phyloP scores from a whole-genome alignment of 1,140 invertebrate genomes.

The Anastrepha ludens region DNA sequence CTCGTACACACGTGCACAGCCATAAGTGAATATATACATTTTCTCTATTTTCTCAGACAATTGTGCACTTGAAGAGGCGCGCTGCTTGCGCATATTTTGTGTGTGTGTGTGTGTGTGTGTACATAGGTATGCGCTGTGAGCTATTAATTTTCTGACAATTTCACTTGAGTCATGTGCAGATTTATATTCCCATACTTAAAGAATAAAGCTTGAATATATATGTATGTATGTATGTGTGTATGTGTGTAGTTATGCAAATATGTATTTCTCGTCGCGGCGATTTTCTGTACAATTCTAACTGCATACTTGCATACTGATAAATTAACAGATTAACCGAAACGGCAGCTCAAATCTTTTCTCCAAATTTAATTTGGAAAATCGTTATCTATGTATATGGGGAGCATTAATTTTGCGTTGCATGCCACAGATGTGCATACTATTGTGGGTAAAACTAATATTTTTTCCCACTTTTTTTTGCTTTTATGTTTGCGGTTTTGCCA shows the following conservation, averaged over 20 bases:
- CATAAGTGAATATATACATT: background rate
- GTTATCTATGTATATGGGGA: background rate
- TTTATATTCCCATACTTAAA: background rate
- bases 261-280: too few relatives aligned
- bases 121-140: background rate
- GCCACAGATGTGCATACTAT: background rate
- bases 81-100: background rate
- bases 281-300: background rate
- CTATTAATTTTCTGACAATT: slow-evolving; percentile 39
- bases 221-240: background rate
- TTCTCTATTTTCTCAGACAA: background rate
- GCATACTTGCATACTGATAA: background rate
- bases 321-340: slow-evolving; percentile 40
- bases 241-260: background rate
- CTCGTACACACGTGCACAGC: background rate
- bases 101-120: background rate
- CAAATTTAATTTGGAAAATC: slow-evolving; percentile 42
- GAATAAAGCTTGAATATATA: slow-evolving; percentile 5
- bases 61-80: too few relatives aligned
- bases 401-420: background rate
- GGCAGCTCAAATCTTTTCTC: slow-evolving; percentile 30
- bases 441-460: background rate
- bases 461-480: too few relatives aligned
- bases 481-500: background rate
- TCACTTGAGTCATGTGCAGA: slow-evolving; percentile 38